phyloP scores from a whole-genome alignment of 2,888 invertebrate species.

The Andrena haemorrhoa region DNA sequence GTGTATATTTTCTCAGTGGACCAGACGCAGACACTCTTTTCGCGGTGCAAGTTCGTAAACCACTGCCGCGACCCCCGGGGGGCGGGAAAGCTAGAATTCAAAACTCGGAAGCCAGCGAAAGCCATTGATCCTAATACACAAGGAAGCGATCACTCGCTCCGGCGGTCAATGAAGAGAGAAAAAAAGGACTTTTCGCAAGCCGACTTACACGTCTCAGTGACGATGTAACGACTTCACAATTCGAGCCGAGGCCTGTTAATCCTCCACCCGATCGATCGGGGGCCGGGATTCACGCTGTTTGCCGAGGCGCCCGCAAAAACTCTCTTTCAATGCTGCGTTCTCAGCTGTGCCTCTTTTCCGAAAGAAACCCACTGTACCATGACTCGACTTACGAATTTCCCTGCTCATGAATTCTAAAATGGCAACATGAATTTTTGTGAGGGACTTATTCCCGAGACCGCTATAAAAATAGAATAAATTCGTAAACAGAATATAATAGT shows the following conservation, averaged over 20 bases:
- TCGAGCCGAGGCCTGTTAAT: conserved; percentile 71
- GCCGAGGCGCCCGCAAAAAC: conserved; percentile 60
- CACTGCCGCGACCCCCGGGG: conserved; percentile 42
- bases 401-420: background rate
- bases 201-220: conserved; percentile 79
- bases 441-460: background rate
- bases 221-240: conserved; percentile 77
- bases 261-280: conserved; percentile 78
- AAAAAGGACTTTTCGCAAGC: conserved; percentile 75
- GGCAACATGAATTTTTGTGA: conserved; percentile 7
- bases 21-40: conserved; percentile 32
- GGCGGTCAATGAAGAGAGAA: conserved; percentile 71
- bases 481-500: background rate
- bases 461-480: background rate
- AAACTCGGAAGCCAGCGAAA: conserved; percentile 75
- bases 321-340: conserved; percentile 46
- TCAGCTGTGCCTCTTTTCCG: conserved; percentile 56
- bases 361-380: conserved; percentile 33
- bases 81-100: conserved; percentile 58
- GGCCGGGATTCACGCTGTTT: conserved; percentile 66
- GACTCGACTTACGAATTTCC: conserved; percentile 23
- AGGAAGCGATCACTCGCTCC: conserved; percentile 76
- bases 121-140: conserved; percentile 76
- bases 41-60: conserved; percentile 46
- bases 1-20: conserved; percentile 8